phyloP scores from a whole-genome alignment of 2,797 vertebrate genomes.

The Enteromius radiatus region DNA sequence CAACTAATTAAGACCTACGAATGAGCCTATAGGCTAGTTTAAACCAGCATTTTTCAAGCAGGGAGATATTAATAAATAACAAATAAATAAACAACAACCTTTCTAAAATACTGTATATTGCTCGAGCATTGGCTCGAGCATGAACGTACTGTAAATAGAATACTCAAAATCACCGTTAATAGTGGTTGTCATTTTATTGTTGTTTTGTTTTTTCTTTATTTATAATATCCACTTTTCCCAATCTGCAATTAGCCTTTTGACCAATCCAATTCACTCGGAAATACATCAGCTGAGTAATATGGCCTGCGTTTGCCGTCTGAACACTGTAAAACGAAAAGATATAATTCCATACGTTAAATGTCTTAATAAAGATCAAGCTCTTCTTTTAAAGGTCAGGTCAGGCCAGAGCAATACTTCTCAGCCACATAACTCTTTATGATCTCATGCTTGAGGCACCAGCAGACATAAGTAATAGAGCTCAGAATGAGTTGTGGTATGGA shows the following conservation, averaged over 20 bases:
- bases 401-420: slow-evolving; percentile 30
- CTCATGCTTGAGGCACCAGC: slow-evolving; percentile 43
- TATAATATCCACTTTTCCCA: background rate
- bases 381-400: slow-evolving; percentile 37
- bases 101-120: no score
- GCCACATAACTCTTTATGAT: slow-evolving; percentile 44
- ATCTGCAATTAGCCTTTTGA: background rate
- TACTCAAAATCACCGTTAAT: background rate
- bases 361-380: slow-evolving; percentile 34
- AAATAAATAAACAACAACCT: background rate
- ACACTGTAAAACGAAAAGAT: slow-evolving; percentile 4
- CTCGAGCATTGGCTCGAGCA: no score
- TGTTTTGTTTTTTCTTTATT: background rate
- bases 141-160: background rate
- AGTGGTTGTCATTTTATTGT: background rate
- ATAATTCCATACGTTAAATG: slow-evolving; percentile 10
- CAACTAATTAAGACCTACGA: background rate
- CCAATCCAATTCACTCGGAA: background rate
- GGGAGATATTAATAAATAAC: background rate
- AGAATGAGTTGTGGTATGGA: slow-evolving; percentile 41
- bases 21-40: background rate
- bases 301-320: background rate
- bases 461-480: slow-evolving; percentile 43
- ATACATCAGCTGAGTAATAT: background rate
- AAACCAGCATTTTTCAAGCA: background rate